These are phyloP conservation scores for Parotia lawesii DNA, from an alignment of 2,113 vertebrate genomes.

Conservation along the genomic window DNA sequence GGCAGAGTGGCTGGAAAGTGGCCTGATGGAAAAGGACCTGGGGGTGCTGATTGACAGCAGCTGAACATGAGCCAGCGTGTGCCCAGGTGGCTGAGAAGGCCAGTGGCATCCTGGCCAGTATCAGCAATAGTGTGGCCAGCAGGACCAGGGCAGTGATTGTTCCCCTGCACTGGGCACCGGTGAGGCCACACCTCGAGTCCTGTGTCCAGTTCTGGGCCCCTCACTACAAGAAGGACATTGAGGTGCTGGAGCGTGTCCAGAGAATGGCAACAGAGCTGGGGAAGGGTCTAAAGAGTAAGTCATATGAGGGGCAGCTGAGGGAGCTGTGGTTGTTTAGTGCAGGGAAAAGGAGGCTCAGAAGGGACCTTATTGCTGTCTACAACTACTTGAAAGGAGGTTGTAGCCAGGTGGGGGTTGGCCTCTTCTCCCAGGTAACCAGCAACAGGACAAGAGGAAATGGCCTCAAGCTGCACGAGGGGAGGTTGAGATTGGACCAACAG, in stretches of 20 bases:
- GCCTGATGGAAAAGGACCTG: neutral
- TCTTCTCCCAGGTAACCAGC: neutral
- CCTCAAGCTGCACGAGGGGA: neutral
- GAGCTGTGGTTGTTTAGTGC: neutral
- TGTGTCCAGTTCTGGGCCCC: neutral
- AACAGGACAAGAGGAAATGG: neutral
- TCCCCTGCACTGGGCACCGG: neutral
- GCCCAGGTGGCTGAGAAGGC: neutral
- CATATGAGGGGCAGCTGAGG: neutral
- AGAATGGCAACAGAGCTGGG: neutral
- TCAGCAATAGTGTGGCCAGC: neutral
- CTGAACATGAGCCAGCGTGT: accelerated
- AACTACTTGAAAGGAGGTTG: neutral
- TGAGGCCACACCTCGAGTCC: neutral
- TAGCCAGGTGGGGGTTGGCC: neutral
- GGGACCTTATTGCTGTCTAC: neutral
- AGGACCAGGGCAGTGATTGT: neutral
- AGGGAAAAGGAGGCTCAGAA: neutral
- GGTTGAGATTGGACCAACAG: neutral
- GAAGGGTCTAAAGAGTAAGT: neutral
- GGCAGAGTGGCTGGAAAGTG: neutral
- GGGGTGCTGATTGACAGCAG: accelerated
- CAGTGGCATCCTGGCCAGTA: neutral
- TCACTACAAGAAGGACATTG: neutral
- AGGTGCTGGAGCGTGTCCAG: neutral